phyloP scores from a whole-genome alignment of 2,797 vertebrate species.

The Parauchenoglanis punctatus region DNA sequence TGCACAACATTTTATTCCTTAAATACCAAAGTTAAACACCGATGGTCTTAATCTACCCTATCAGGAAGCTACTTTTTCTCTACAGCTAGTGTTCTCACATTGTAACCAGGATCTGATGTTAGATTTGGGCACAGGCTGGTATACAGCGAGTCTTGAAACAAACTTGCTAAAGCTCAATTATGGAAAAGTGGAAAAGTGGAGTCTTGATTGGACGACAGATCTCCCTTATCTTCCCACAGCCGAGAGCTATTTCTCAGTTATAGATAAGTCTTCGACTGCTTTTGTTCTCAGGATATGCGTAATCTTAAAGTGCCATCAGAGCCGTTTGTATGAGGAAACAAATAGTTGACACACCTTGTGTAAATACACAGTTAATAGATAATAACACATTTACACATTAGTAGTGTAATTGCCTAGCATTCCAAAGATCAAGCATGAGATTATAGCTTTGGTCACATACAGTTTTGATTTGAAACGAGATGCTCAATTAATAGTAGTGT shows the following conservation, averaged over 20 bases:
- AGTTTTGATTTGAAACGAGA: background rate
- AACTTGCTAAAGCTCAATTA: background rate
- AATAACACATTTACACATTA: background rate
- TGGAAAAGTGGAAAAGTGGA: slow-evolving; percentile 6
- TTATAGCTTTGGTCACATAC: too few species aligned
- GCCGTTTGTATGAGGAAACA: background rate
- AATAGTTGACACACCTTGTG: background rate
- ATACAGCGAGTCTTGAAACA: background rate
- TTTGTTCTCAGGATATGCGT: background rate
- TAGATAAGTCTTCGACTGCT: background rate
- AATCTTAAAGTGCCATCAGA: slow-evolving; percentile 25
- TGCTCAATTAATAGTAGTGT: background rate
- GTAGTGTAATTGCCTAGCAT: too few species aligned
- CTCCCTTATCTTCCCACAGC: slow-evolving; percentile 15
- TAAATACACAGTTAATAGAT: background rate
- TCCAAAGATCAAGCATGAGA: background rate
- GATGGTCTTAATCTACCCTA: background rate
- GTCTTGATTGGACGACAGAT: background rate
- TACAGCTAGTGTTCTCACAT: background rate
- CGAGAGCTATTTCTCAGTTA: slow-evolving; percentile 2
- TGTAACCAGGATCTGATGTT: background rate
- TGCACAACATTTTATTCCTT: background rate
- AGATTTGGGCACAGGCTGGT: background rate
- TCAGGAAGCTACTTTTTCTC: background rate
- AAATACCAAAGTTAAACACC: too few species aligned